Evolutionary conservation across 2,113 vertebrate species (phyloP).

Genomic region (Chionis minor): DNA sequence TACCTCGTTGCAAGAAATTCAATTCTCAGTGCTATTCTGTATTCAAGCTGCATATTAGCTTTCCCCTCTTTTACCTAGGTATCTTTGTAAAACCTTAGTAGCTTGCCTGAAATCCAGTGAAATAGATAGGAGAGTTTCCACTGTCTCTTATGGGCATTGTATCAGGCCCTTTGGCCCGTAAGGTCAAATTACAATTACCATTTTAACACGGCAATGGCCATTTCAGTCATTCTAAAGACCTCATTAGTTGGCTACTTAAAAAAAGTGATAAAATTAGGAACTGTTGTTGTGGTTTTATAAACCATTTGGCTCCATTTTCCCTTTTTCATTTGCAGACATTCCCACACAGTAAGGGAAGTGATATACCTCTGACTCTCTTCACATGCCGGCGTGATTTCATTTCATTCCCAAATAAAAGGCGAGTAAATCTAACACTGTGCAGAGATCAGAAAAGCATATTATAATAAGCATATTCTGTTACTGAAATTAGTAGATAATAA

Average conservation of each 20-base stretch:
- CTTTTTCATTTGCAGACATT: neutral
- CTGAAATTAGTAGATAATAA: neutral
- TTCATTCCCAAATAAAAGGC: neutral
- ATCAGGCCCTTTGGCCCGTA: neutral
- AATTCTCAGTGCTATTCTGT: neutral
- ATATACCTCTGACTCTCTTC: neutral
- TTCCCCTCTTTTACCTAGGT: rapidly evolving
- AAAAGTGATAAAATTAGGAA: neutral
- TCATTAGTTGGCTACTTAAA: neutral
- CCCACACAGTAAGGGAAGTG: neutral
- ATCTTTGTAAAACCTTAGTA: neutral
- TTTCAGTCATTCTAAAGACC: neutral
- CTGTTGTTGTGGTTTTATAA: neutral
- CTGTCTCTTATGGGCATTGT: neutral
- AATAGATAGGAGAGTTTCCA: neutral
- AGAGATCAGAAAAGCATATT: constrained; percentile 21
- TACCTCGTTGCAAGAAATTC: neutral
- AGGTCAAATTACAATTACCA: neutral
- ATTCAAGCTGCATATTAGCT: neutral
- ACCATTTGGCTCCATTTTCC: neutral
- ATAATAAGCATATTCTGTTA: neutral
- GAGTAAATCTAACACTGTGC: neutral
- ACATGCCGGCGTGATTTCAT: neutral
- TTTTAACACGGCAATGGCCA: neutral
- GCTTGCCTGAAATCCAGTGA: neutral